Conservation (phyloP, 2,797 vertebrate species). For the Monodelphis domestica region DNA sequence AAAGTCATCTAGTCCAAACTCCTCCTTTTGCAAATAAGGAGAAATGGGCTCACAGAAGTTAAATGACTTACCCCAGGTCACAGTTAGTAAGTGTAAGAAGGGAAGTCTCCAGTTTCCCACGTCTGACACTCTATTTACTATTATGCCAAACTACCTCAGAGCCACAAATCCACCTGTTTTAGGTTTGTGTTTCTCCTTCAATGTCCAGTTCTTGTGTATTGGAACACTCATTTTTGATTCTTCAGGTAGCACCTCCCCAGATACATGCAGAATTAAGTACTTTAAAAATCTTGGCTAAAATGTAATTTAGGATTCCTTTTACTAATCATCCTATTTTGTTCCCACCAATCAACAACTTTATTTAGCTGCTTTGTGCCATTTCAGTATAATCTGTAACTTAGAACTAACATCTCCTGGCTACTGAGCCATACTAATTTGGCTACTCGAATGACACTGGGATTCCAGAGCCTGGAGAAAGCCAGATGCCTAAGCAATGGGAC, state of each 20-base stretch:
- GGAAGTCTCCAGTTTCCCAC: background rate
- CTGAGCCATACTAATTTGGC: slow-evolving; percentile 1
- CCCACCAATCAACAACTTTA: background rate
- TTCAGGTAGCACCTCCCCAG: background rate
- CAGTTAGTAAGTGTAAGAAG: background rate
- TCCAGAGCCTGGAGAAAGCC: slow-evolving; percentile 13
- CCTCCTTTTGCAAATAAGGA: background rate
- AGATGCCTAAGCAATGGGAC: background rate
- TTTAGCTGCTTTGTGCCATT: background rate
- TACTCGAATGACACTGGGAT: background rate
- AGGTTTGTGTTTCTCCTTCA: background rate
- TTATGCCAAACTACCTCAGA: background rate
- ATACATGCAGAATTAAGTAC: background rate
- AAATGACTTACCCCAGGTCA: background rate
- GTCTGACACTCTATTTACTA: background rate
- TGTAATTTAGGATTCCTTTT: background rate
- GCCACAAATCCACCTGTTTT: background rate
- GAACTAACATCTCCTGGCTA: background rate
- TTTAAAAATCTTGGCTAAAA: background rate
- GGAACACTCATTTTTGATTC: background rate
- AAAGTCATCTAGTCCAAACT: background rate
- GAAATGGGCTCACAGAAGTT: background rate
- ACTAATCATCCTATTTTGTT: slow-evolving; percentile 2
- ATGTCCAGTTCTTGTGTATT: background rate
- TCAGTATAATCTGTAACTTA: background rate